Conservation (phyloP, 2,113 vertebrate species). For the Vanacampus margaritifer region DNA sequence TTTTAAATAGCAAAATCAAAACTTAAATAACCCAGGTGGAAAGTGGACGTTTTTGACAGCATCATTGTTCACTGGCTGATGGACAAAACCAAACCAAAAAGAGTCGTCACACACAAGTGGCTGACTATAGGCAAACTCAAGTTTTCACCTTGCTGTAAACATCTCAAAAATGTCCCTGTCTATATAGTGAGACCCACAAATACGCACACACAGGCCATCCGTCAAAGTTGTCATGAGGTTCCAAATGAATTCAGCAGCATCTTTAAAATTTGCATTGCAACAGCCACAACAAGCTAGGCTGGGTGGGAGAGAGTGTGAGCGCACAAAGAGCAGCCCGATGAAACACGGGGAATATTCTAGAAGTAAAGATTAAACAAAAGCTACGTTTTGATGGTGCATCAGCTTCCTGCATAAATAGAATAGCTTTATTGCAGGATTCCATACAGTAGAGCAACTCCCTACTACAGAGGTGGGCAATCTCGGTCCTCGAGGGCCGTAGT, state of each 20-base stretch:
- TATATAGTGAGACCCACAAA: neutral
- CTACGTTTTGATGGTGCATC: constrained; percentile 1
- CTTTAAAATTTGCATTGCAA: constrained; percentile 11
- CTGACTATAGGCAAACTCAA: too few species aligned
- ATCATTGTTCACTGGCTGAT: too few species aligned
- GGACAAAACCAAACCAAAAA: too few species aligned
- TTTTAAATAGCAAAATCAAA: too few species aligned
- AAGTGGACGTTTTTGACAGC: too few species aligned
- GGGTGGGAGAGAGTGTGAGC: neutral
- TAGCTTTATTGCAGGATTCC: neutral
- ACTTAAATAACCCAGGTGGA: too few species aligned
- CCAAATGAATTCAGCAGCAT: constrained; percentile 17
- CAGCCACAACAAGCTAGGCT: constrained; percentile 4
- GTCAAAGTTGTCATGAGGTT: constrained; percentile 11
- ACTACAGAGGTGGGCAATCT: too few species aligned
- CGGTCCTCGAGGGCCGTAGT: too few species aligned
- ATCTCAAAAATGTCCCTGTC: constrained; percentile 3
- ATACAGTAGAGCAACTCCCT: neutral
- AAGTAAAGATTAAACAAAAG: neutral
- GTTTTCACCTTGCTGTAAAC: neutral
- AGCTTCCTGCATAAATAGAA: neutral
- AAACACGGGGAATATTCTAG: neutral
- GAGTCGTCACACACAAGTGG: too few species aligned
- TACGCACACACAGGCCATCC: neutral
- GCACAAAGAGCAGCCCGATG: constrained; percentile 1